phyloP scores from a whole-genome alignment of 2,113 vertebrate genomes.

The western clawed frog (Xenopus tropicalis) region DNA sequence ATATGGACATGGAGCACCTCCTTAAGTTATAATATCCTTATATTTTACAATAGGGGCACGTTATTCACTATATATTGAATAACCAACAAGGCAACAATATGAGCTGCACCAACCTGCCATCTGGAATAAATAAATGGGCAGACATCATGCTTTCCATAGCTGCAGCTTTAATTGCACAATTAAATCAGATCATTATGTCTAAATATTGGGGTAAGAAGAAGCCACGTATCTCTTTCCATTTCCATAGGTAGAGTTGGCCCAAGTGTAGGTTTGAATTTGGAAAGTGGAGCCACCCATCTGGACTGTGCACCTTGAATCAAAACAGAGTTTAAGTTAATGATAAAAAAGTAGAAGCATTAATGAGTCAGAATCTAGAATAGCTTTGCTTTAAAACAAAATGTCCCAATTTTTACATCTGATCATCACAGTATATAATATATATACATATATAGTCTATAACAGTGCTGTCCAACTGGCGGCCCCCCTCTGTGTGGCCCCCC shows the following conservation, averaged over 20 bases:
- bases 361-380: too few species aligned
- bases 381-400: background rate
- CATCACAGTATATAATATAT: too few species aligned
- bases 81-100: too few species aligned
- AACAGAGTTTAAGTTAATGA: background rate
- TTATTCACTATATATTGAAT: too few species aligned
- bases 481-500: too few species aligned
- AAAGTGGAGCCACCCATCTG: background rate
- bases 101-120: too few species aligned
- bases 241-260: conserved; percentile 35
- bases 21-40: too few species aligned
- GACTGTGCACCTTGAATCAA: conserved; percentile 29
- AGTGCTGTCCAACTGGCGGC: too few species aligned
- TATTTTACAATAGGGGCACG: too few species aligned
- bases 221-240: conserved; percentile 28
- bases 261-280: conserved; percentile 39
- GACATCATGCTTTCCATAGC: background rate
- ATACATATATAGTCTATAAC: too few species aligned
- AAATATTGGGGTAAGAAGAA: conserved; percentile 31
- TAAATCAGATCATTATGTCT: background rate
- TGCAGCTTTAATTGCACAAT: background rate
- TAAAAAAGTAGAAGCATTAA: background rate
- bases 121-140: background rate
- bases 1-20: too few species aligned
- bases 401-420: background rate